These are phyloP conservation scores for Maccullochella peelii DNA, from an alignment of 2,113 vertebrate species.

Conservation along the genomic window DNA sequence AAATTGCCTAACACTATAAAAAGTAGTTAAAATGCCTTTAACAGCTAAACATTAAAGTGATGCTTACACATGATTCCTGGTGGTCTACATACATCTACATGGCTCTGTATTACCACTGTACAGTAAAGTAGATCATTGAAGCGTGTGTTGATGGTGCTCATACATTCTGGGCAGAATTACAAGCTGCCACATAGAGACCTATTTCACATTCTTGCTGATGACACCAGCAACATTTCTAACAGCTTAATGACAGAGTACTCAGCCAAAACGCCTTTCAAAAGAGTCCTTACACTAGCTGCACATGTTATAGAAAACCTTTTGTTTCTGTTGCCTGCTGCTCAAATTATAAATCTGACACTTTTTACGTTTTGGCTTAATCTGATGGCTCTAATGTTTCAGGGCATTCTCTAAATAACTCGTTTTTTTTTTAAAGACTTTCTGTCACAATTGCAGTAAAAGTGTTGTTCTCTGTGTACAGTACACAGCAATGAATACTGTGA, in stretches of 20 bases:
- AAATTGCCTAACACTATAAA: no score
- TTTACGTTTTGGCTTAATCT: background rate
- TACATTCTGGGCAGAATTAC: slow-evolving; percentile 39
- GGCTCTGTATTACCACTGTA: slow-evolving; percentile 2
- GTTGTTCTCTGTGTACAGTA: background rate
- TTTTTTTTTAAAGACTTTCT: background rate
- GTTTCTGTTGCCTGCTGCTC: slow-evolving; percentile 19
- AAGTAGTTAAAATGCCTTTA: background rate
- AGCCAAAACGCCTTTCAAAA: slow-evolving; percentile 34
- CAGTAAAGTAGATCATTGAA: slow-evolving; percentile 32
- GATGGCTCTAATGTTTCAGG: background rate
- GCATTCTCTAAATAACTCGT: background rate
- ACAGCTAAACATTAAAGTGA: background rate
- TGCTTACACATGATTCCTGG: background rate
- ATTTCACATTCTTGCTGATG: slow-evolving; percentile 51
- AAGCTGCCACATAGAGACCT: slow-evolving; percentile 48
- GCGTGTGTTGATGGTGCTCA: slow-evolving; percentile 40
- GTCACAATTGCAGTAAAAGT: background rate
- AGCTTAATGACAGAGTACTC: slow-evolving; percentile 52
- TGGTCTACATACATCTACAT: slow-evolving; percentile 40
- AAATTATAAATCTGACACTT: background rate
- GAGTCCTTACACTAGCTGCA: slow-evolving; percentile 24
- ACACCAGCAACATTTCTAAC: slow-evolving; percentile 49
- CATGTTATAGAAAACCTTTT: slow-evolving; percentile 32
- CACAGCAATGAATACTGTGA: background rate